These are phyloP conservation scores for Megalops cyprinoides DNA, from an alignment of 2,797 vertebrate species.

Conservation along the genomic window DNA sequence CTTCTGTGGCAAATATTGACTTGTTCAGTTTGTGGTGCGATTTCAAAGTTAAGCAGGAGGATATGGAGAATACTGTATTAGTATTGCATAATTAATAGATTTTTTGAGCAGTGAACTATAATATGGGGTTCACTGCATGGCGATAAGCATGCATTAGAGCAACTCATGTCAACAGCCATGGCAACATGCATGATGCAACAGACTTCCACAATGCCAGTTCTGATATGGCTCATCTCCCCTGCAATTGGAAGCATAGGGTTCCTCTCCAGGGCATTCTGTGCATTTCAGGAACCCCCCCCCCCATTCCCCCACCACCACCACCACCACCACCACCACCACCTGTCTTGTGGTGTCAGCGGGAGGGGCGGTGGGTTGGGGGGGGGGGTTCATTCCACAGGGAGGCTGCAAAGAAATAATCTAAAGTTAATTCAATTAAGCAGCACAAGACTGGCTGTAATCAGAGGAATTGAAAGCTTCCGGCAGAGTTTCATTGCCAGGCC, in stretches of 20 bases:
- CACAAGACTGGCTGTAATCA: constrained; percentile 23
- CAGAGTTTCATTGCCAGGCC: constrained; percentile 52
- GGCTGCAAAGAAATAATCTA: background rate
- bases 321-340: background rate
- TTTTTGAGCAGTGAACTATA: too few species aligned
- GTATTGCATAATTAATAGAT: too few species aligned
- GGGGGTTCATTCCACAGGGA: background rate
- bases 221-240: background rate
- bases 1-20: background rate
- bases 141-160: background rate
- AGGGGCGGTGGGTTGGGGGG: too few species aligned
- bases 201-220: background rate
- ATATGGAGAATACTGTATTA: too few species aligned
- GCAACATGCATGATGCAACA: background rate
- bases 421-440: constrained; percentile 15
- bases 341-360: constrained; percentile 8
- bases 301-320: background rate
- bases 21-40: too few species aligned
- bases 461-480: constrained; percentile 55
- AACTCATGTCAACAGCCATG: background rate
- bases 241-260: background rate
- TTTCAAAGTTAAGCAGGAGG: too few species aligned
- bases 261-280: background rate
- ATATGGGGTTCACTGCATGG: too few species aligned
- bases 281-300: background rate